Evolutionary conservation across 2,797 vertebrate species (phyloP).

Genomic region (Apogon talboti): DNA sequence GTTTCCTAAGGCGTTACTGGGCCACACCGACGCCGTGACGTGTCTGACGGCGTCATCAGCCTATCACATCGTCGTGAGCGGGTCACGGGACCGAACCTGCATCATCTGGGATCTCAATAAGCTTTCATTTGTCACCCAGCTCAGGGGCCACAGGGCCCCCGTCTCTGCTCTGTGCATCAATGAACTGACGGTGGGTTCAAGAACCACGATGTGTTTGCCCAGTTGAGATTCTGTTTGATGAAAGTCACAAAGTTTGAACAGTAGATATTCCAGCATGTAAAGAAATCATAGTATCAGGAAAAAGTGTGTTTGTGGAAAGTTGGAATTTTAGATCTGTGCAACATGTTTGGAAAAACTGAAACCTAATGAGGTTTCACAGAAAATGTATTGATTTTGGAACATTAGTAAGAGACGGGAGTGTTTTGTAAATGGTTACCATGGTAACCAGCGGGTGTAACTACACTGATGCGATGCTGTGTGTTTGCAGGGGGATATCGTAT

Average conservation of each 20-base stretch:
- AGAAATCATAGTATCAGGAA: too few relatives aligned
- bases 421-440: too few relatives aligned
- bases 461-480: neutral
- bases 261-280: too few relatives aligned
- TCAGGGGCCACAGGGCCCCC: slow-evolving; percentile 93
- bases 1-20: slow-evolving; percentile 88
- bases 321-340: too few relatives aligned
- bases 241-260: too few relatives aligned
- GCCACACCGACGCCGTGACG: slow-evolving; percentile 95
- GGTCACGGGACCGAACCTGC: slow-evolving; percentile 96
- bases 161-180: slow-evolving; percentile 98
- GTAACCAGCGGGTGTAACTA: too few relatives aligned
- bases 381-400: too few relatives aligned
- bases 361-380: too few relatives aligned
- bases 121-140: slow-evolving; percentile 95
- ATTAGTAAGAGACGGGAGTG: neutral
- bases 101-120: slow-evolving; percentile 99
- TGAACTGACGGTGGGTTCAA: slow-evolving; percentile 89
- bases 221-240: neutral
- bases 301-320: too few relatives aligned
- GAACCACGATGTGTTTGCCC: neutral
- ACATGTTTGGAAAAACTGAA: too few relatives aligned
- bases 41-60: slow-evolving; percentile 93
- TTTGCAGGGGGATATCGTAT: slow-evolving; percentile 93
- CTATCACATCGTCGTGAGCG: slow-evolving; percentile 97